Evolutionary conservation across 2,797 vertebrate species (phyloP), one percentile per base, ranked within the genome.

Genomic region (Pogonophryne albipinna): DNA sequence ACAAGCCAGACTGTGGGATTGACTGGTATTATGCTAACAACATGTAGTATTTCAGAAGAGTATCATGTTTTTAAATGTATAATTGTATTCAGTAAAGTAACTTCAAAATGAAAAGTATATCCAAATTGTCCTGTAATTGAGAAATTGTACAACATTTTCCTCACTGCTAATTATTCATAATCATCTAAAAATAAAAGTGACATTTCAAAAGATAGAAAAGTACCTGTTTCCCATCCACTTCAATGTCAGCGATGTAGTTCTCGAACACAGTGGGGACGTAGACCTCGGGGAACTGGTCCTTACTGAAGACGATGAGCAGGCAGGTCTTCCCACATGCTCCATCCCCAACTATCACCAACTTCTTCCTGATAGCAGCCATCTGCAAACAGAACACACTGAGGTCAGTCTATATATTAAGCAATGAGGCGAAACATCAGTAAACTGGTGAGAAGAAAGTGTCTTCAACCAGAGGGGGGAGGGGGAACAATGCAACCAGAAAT

Each of bases 171-270:
- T 56, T 58, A 66, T 14, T 63, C 7, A 66, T 3, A 41, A 27
- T 47, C 9, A 51, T 55, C 15, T 0, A 17, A 57, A 41, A 10
- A 17, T 38, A 50, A 38, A 4, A 27, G 4, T 27, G 2, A 65
- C 20, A 62, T 11, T 27, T 31, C 9, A 66, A 38, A 60, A 62
- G 0, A 68, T 4, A 27, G 23, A 4, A 3, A 34, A 67, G 82
- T 79, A 99, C 98, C 97, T 99, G 98, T 93, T 98, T 99, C 58
- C 96, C 89, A 0, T 99, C 98, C 14, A 99, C 98, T 93, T 99
- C 98, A 12, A 99, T 99, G 93, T 99, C 98, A 0, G 98, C 97
- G 0, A 99, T 99, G 94, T 99, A 99, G 95, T 99, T 99, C 92
- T 99, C 98, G 3, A 99, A 99, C 71, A 99, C 98, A 0, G 98